A percentile compares a stretch with the other conserved stretches of the same genome.
phyloP scores from a whole-genome alignment of 2,113 vertebrate genomes.

The Campylorhamphus procurvoides region DNA sequence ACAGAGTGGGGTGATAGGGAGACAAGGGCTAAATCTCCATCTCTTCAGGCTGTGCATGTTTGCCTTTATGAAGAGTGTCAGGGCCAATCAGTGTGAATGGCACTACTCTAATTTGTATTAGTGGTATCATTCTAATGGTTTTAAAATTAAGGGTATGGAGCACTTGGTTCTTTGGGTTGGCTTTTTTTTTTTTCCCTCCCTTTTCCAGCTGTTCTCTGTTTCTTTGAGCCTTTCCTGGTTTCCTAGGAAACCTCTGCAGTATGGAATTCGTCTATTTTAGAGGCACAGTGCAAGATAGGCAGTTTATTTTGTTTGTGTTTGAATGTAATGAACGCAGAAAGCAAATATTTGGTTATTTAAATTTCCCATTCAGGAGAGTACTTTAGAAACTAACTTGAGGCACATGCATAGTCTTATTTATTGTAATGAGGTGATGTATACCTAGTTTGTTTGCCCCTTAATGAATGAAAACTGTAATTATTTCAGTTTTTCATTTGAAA shows the following conservation, averaged over 20 bases:
- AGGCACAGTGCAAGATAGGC: background rate
- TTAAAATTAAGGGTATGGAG: background rate
- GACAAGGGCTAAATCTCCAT: background rate
- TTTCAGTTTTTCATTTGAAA: background rate
- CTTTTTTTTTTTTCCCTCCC: background rate
- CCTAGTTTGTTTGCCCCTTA: background rate
- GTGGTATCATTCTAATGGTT: background rate
- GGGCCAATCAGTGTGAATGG: background rate
- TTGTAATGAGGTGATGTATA: background rate
- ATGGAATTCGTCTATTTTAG: background rate
- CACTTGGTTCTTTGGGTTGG: background rate
- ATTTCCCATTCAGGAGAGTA: background rate
- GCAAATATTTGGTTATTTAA: slow-evolving; percentile 23
- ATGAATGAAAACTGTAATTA: background rate
- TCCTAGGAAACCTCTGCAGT: slow-evolving; percentile 8
- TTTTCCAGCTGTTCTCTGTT: slow-evolving; percentile 5
- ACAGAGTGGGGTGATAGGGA: background rate
- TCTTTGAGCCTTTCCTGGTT: background rate
- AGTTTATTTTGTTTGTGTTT: slow-evolving; percentile 21
- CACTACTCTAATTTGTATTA: background rate
- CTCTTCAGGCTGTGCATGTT: background rate
- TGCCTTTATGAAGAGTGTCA: background rate
- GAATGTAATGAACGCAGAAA: background rate
- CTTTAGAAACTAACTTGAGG: background rate
- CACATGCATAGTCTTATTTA: background rate